A percentile compares a stretch with the other conserved stretches of the same genome.
These are phyloP conservation scores for Drosophila paracracens DNA, from an alignment of 2,888 invertebrate genomes.

Conservation along the genomic window DNA sequence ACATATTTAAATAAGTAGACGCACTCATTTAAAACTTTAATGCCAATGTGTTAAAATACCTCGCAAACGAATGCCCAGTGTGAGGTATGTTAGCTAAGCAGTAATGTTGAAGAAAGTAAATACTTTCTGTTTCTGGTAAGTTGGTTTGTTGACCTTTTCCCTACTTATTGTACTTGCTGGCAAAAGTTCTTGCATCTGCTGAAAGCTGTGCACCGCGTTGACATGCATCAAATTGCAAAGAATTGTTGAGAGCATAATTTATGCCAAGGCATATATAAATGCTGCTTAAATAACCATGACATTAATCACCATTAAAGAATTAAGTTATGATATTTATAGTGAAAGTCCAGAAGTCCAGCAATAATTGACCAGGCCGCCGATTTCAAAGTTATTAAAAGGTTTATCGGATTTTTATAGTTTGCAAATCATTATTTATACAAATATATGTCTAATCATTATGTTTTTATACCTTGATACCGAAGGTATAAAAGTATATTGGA, in stretches of 20 bases:
- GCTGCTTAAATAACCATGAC: neutral
- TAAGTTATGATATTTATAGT: neutral
- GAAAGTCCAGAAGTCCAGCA: neutral
- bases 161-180: conserved; percentile 38
- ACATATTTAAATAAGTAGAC: conserved; percentile 7
- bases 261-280: conserved; percentile 29
- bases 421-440: neutral
- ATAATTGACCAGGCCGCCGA: neutral
- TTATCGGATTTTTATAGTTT: neutral
- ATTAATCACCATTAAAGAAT: neutral
- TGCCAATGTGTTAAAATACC: conserved; percentile 25
- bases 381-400: neutral
- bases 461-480: neutral
- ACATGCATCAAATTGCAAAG: conserved; percentile 70
- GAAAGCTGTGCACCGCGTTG: conserved; percentile 46
- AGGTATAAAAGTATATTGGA: no score
- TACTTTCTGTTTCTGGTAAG: neutral
- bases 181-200: conserved; percentile 36
- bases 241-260: conserved; percentile 65
- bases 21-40: conserved; percentile 37
- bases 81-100: no score
- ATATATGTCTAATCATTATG: neutral
- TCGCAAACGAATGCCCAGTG: neutral
- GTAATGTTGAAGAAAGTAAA: no score
- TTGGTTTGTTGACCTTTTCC: neutral